Evolutionary conservation across 2,888 invertebrate species (phyloP), one percentile per base, ranked within the genome.

Genomic region (Laothoe populi): DNA sequence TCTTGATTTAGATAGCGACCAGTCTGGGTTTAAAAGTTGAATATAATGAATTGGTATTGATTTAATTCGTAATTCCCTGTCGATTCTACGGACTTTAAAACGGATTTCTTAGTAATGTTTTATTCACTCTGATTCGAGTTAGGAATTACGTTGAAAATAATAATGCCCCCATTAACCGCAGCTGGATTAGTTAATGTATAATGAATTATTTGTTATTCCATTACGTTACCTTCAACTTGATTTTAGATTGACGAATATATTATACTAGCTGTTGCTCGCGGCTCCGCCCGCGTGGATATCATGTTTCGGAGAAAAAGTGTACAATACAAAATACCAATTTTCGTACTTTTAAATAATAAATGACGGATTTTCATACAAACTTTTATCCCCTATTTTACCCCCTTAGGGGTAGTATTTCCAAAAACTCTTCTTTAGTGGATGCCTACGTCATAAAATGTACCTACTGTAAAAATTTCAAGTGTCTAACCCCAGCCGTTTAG

Each of bases 41-140:
- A 53, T 53, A 4, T 35, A 53, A 53, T 53, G 53, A 53, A 53
- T 35, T 19, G 11, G 53, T 53, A 53, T 53, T 53, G 53, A 53
- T 53, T 35, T 35, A 53, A 53, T 53, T 53, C 35, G 53, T 53
- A 53, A 53, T 53, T 53, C 31, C 19, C 35, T 35, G 35, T 19
- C 53, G 53, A 35, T 19, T 53, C 53, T 53, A 35, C 19, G 19
- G 53, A 53, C 35, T 19, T 53, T 53, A 19, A 53, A 53, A 21
- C 11, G 4, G 11, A 35, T 31, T 49, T 49, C 3, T 10, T 19
- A 31, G 10, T 19, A 16, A 21, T 53, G 16, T 35, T 31, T 53
- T 53, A 53, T 53, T 53, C 35, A 35, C 7, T 44, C 7, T 19
- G 19, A 44, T 35, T 53, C 19, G 19, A 19, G 31, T 53, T 53